Evolutionary conservation across 2,888 invertebrate species (phyloP), one percentile per base, ranked within the genome.

Genomic region (Sinopyrophorus schimmeli): DNA sequence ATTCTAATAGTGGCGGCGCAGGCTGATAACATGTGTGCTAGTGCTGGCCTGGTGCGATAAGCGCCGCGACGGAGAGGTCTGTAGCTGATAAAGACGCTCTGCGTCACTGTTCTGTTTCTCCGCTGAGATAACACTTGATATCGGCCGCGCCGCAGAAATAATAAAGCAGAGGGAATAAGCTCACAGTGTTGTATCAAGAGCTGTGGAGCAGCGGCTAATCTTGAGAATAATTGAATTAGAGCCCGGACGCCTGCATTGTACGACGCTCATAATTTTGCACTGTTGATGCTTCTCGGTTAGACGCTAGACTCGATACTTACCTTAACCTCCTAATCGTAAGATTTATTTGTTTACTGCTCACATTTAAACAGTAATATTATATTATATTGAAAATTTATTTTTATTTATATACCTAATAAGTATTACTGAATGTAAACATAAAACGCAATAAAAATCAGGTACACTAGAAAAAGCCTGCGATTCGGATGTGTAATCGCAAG

Each of bases 1-100:
- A 73, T 73, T 73, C 72, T 73, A 73, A 73, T 73, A 72, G 73
- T 72, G 69, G 71, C 70, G 72, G 70, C 69, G 68, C 61, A 61
- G 58, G 59, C 71, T 66, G 72, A 72, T 72, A 72, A 72, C 72
- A 67, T 69, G 70, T 68, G 68, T 68, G 67, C 63, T 66, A 67
- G 68, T 68, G 71, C 71, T 72, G 71, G 71, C 63, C 71, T 62
- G 70, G 66, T 57, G 67, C 67, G 70, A 71, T 71, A 71, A 72
- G 70, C 67, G 69, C 63, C 67, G 65, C 67, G 69, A 67, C 59
- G 66, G 65, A 63, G 68, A 68, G 68, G 68, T 69, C 68, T 65
- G 68, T 67, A 56, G 65, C 71, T 68, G 72, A 72, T 71, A 71
- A 72, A 71, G 71, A 71, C 69, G 71, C 69, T 65, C 66, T 62